Conservation (phyloP, 2,113 vertebrate species). For the Lanius ludovicianus region DNA sequence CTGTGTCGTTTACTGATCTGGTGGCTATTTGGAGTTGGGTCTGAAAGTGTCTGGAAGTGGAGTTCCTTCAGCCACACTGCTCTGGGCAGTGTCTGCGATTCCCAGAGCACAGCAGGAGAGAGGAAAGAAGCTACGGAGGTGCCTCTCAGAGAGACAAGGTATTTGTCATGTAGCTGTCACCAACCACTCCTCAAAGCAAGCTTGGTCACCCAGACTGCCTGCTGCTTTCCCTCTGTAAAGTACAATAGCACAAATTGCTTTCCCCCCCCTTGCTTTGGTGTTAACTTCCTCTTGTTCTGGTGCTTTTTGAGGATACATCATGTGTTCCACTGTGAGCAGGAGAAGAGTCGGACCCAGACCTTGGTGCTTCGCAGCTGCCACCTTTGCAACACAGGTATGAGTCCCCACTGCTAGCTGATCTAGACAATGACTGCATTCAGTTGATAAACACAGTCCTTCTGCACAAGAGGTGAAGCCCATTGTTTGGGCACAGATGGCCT, state of each 20-base stretch:
- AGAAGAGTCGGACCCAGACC: not conserved
- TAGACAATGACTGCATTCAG: not conserved
- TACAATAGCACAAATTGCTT: not conserved
- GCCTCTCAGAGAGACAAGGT: not conserved
- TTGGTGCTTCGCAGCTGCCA: not conserved
- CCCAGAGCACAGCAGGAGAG: not conserved
- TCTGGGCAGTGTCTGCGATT: not conserved
- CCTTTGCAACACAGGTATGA: fast-evolving
- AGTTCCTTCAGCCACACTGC: not conserved
- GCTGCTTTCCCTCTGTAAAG: not conserved
- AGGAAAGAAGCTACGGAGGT: not conserved
- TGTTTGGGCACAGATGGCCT: not conserved
- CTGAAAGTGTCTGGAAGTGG: not conserved
- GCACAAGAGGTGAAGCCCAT: not conserved
- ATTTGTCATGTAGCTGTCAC: not conserved
- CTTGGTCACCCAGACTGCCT: not conserved
- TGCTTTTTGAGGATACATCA: not conserved
- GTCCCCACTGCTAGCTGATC: not conserved
- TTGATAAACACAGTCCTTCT: not conserved
- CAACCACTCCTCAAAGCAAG: not conserved
- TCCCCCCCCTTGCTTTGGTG: not conserved
- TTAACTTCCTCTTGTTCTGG: not conserved
- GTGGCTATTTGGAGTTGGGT: not conserved
- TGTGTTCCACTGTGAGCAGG: not conserved
- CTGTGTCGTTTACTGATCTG: not conserved